These are phyloP conservation scores for Phorcus lineatus DNA, from an alignment of 2,888 invertebrate species.

Conservation along the genomic window DNA sequence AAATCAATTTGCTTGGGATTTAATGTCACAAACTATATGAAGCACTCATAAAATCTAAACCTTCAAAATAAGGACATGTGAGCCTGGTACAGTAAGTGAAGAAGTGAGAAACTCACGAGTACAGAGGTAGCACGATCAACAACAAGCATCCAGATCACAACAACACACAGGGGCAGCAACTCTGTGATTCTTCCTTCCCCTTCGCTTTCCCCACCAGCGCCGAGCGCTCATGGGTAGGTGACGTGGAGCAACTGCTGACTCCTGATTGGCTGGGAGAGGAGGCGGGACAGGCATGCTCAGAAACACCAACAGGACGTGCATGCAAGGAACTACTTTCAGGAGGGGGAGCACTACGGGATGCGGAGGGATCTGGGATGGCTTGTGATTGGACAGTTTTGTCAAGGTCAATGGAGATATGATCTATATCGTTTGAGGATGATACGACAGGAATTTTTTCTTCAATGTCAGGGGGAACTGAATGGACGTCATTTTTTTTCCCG, in stretches of 20 bases:
- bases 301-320: neutral
- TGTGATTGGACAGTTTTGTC: neutral
- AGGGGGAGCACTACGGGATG: neutral
- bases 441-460: slow-evolving; percentile 29
- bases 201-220: neutral
- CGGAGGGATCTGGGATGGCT: neutral
- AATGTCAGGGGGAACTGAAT: too few species aligned
- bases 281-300: neutral
- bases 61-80: too few species aligned
- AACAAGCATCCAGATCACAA: slow-evolving; percentile 27
- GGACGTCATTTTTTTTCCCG: too few species aligned
- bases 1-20: too few species aligned
- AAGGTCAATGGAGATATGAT: neutral
- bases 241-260: neutral
- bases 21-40: too few species aligned
- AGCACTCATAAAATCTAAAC: too few species aligned
- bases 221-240: neutral
- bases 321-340: neutral
- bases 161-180: slow-evolving; percentile 24
- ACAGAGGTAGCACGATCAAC: slow-evolving; percentile 28
- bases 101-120: slow-evolving; percentile 10
- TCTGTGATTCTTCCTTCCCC: neutral
- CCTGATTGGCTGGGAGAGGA: neutral
- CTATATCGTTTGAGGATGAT: neutral
- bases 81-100: neutral